Evolutionary conservation across 2,113 vertebrate species (phyloP).

Genomic region (Spea multiplicata): DNA sequence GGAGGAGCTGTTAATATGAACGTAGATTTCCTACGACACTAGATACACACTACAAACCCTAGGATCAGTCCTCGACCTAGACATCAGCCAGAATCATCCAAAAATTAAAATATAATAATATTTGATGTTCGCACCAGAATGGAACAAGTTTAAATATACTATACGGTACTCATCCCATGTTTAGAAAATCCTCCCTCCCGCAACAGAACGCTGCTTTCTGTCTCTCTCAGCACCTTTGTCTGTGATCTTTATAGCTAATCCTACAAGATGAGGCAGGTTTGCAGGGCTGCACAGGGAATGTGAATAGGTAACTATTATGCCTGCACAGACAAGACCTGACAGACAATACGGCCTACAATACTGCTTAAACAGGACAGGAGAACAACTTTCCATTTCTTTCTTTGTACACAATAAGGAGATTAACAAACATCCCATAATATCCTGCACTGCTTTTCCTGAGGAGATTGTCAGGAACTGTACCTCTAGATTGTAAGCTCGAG

Average conservation of each 20-base stretch:
- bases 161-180: background rate
- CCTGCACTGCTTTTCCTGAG: background rate
- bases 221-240: conserved; percentile 33
- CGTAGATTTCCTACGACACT: no score
- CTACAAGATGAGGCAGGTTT: conserved; percentile 30
- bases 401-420: background rate
- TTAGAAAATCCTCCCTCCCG: conserved; percentile 9
- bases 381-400: conserved; percentile 16
- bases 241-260: conserved; percentile 11
- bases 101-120: no score
- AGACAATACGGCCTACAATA: background rate
- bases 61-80: no score
- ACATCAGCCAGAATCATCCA: no score
- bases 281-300: conserved; percentile 17
- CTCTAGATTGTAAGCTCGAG: no score
- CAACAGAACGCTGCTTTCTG: conserved; percentile 10
- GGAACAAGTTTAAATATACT: background rate
- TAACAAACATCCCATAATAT: background rate
- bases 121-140: no score
- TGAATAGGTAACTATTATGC: background rate
- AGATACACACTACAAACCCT: no score
- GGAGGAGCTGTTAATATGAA: no score
- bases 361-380: background rate
- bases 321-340: conserved; percentile 33
- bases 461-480: no score